Conservation (phyloP, 2,888 invertebrate species). For the Epinotia demarniana region DNA sequence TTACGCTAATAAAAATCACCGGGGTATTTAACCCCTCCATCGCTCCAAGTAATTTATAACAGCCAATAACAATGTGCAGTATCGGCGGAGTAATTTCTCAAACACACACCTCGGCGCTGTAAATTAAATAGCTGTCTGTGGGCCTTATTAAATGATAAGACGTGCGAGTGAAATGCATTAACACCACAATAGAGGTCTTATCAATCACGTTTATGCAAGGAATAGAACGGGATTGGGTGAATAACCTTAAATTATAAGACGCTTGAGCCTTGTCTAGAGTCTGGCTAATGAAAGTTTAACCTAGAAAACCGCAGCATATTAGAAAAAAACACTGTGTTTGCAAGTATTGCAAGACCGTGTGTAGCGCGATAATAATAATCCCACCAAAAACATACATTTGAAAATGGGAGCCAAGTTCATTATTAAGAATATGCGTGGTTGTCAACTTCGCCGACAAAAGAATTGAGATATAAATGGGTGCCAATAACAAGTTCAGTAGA, state of each 20-base stretch:
- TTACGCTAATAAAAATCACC: constrained; percentile 50
- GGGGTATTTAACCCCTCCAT: constrained; percentile 70
- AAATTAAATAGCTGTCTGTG: constrained; percentile 62
- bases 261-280: not conserved
- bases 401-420: too few relatives aligned
- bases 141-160: constrained; percentile 64
- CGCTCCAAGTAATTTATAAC: constrained; percentile 75
- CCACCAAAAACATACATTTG: too few relatives aligned
- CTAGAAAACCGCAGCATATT: too few relatives aligned
- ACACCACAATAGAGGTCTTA: not conserved
- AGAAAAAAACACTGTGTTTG: too few relatives aligned
- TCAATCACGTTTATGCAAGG: not conserved
- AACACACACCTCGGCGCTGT: constrained; percentile 73
- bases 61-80: constrained; percentile 74
- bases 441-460: too few relatives aligned
- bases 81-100: constrained; percentile 78
- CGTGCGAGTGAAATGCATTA: constrained; percentile 25
- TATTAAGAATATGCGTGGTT: too few relatives aligned
- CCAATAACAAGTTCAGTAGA: too few relatives aligned
- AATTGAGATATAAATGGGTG: too few relatives aligned
- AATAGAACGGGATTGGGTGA: not conserved
- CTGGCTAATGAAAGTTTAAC: too few relatives aligned
- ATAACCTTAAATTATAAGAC: not conserved
- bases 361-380: too few relatives aligned
- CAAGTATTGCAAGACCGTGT: too few relatives aligned